phyloP scores from a whole-genome alignment of 2,797 vertebrate species.

The Acanthopagrus latus region DNA sequence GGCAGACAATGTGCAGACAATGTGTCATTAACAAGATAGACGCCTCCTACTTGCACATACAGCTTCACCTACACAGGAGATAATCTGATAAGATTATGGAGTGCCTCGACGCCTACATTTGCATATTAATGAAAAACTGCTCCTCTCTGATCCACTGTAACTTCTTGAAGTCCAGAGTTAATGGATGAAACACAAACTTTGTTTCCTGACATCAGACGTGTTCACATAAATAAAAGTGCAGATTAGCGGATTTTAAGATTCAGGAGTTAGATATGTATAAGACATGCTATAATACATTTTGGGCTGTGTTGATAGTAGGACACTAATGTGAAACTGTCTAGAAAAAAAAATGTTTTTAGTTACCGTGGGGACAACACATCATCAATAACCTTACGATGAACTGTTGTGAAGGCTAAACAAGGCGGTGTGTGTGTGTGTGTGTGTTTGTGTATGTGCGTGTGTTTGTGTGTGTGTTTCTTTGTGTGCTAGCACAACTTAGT shows the following conservation, averaged over 20 bases:
- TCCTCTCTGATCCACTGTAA: slow-evolving; percentile 2
- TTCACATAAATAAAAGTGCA: background rate
- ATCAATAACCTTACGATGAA: slow-evolving; percentile 45
- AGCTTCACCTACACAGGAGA: slow-evolving; percentile 15
- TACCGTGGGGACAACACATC: slow-evolving; percentile 23
- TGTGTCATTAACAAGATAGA: slow-evolving; percentile 4
- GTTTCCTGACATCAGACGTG: background rate
- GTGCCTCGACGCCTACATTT: slow-evolving; percentile 9
- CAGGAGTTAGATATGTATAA: slow-evolving; percentile 1
- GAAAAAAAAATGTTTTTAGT: slow-evolving; percentile 18
- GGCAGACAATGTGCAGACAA: background rate
- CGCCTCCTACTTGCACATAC: background rate
- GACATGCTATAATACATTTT: background rate
- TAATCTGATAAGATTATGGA: slow-evolving; percentile 11
- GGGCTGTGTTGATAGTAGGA: background rate
- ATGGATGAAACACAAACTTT: background rate
- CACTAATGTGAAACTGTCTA: background rate
- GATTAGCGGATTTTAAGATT: background rate
- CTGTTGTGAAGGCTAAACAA: slow-evolving; percentile 30
- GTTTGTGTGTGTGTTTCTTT: background rate
- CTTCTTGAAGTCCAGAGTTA: background rate
- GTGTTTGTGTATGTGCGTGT: background rate
- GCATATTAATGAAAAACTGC: slow-evolving; percentile 19
- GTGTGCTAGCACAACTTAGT: slow-evolving; percentile 29
- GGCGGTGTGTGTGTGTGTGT: background rate